These are phyloP conservation scores for Poicephalus gulielmi DNA, from an alignment of 2,113 vertebrate genomes.

Conservation along the genomic window DNA sequence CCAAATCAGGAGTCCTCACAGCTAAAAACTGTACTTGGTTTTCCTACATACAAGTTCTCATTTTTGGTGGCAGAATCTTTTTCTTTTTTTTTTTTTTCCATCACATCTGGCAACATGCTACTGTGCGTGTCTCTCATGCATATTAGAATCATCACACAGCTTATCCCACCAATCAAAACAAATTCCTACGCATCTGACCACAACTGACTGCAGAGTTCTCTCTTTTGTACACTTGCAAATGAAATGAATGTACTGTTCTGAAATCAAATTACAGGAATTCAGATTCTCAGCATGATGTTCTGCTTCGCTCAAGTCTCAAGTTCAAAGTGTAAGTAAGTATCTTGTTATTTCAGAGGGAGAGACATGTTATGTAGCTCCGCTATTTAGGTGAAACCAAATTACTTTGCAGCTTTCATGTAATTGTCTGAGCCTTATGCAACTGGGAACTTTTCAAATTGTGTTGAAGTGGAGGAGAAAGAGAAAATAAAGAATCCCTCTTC, in stretches of 20 bases:
- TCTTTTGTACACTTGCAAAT: constrained; percentile 8
- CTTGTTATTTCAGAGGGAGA: background rate
- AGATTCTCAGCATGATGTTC: constrained; percentile 34
- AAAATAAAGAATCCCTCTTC: background rate
- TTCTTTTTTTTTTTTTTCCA: background rate
- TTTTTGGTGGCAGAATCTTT: background rate
- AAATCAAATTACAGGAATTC: constrained; percentile 57
- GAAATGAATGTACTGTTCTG: constrained; percentile 17
- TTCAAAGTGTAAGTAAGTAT: constrained; percentile 33
- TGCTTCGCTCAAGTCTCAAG: constrained; percentile 6
- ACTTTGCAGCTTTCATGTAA: background rate
- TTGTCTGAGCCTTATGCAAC: background rate
- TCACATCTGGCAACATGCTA: background rate
- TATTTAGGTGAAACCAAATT: background rate
- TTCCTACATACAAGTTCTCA: background rate
- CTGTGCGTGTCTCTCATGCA: background rate
- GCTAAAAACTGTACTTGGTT: background rate
- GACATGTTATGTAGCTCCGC: background rate
- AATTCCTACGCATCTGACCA: constrained; percentile 16
- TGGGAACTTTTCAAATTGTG: background rate
- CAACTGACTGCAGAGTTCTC: background rate
- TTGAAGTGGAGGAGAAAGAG: background rate
- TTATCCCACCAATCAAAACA: background rate
- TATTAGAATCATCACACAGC: background rate
- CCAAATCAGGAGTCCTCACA: background rate